Evolutionary conservation across 2,797 vertebrate species (phyloP).

Genomic region (Hydrolagus colliei): DNA sequence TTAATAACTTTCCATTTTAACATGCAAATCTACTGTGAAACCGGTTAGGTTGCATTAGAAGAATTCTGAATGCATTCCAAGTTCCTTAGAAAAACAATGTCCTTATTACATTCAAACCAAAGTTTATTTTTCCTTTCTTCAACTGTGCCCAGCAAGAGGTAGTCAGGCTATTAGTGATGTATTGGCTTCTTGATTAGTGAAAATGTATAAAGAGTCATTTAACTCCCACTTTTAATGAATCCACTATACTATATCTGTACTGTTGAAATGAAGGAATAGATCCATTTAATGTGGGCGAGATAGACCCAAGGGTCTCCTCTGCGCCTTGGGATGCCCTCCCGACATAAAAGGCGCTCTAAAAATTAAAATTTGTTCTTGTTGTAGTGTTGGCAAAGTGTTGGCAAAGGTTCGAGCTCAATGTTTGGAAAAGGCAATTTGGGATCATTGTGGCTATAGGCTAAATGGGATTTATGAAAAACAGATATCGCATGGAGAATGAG

Average conservation of each 20-base stretch:
- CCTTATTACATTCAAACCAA: not conserved
- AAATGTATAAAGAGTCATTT: conserved; percentile 5
- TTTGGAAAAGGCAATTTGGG: not conserved
- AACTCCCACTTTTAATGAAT: not conserved
- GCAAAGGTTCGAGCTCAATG: not conserved
- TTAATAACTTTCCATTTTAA: not conserved
- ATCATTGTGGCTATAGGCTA: not conserved
- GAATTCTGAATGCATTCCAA: not conserved
- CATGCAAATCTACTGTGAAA: not conserved
- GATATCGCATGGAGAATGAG: not conserved
- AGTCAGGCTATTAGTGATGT: not conserved
- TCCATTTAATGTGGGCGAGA: not conserved
- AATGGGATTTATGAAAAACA: not conserved
- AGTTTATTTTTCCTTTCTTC: conserved; percentile 25
- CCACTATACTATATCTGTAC: conserved; percentile 14
- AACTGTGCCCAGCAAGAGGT: not conserved
- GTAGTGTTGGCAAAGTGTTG: not conserved
- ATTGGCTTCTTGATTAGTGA: not conserved
- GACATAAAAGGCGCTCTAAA: no score
- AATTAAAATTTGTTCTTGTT: no score
- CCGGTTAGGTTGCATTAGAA: not conserved
- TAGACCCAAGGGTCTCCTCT: not conserved
- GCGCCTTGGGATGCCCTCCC: no score
- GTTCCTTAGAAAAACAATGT: conserved; percentile 3
- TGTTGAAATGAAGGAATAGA: not conserved